A percentile compares a stretch with the other conserved stretches of the same genome.
These are phyloP conservation scores for Tubulanus polymorphus DNA, from an alignment of 2,888 invertebrate species.

Conservation along the genomic window DNA sequence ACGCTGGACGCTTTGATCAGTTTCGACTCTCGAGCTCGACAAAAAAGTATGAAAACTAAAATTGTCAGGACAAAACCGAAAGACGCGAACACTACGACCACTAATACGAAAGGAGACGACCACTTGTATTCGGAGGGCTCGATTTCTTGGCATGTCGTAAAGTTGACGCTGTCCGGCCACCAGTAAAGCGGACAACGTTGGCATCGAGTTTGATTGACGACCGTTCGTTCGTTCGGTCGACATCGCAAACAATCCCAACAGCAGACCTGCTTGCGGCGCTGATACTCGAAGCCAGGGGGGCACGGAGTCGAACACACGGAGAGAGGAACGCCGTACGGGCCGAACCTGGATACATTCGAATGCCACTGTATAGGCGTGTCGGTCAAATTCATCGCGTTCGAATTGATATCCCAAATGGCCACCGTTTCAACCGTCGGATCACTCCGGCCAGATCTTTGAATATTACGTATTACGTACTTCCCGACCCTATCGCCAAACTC, in stretches of 20 bases:
- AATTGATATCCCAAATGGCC: not conserved
- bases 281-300: not conserved
- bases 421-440: not conserved
- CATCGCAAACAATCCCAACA: constrained; percentile 31
- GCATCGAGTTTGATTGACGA: constrained; percentile 15
- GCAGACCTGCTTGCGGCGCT: constrained; percentile 13
- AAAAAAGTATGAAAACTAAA: constrained; percentile 16
- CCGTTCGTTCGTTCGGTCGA: constrained; percentile 21
- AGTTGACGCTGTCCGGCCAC: constrained; percentile 22
- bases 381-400: not conserved
- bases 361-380: not conserved
- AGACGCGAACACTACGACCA: constrained; percentile 10
- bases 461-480: constrained; percentile 28
- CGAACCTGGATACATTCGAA: not conserved
- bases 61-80: constrained; percentile 14
- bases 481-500: constrained; percentile 34
- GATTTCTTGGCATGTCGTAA: constrained; percentile 17
- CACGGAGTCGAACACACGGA: not conserved
- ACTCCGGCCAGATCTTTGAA: not conserved
- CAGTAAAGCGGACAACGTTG: constrained; percentile 11
- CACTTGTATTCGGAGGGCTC: constrained; percentile 7
- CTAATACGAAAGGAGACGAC: constrained; percentile 12
- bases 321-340: not conserved
- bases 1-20: constrained; percentile 31
- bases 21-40: constrained; percentile 15